Evolutionary conservation across 2,113 vertebrate species (phyloP).

Genomic region (Nipponia nippon): DNA sequence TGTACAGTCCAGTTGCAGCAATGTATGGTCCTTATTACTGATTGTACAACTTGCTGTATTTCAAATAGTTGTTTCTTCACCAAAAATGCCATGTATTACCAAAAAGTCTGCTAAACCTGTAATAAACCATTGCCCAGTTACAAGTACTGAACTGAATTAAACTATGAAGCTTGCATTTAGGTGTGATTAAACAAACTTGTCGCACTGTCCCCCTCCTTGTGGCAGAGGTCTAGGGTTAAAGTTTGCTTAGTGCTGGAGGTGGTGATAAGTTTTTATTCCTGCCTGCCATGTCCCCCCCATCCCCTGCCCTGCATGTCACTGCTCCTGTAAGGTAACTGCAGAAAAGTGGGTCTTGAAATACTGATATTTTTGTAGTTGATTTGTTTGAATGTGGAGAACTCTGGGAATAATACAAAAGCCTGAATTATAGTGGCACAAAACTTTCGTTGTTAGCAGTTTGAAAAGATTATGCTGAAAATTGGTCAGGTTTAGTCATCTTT

Average conservation of each 20-base stretch:
- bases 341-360: not conserved
- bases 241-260: not conserved
- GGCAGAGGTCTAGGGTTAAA: not conserved
- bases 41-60: not conserved
- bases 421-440: not conserved
- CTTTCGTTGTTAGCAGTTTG: slow-evolving; percentile 5
- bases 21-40: not conserved
- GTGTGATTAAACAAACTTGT: not conserved
- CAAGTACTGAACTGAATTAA: not conserved
- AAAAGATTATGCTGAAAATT: not conserved
- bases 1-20: not conserved
- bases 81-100: not conserved
- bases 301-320: not conserved
- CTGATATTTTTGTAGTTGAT: not conserved
- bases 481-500: not conserved
- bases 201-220: rapidly evolving
- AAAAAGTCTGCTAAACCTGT: not conserved
- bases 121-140: not conserved
- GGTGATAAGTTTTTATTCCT: not conserved
- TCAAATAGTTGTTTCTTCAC: not conserved
- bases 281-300: not conserved
- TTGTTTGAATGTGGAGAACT: not conserved
- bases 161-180: not conserved
- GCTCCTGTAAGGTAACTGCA: not conserved
- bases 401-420: not conserved